Base-by-base conservation (phyloP, 2,888 invertebrate species). In the Drosophila differens region DNA sequence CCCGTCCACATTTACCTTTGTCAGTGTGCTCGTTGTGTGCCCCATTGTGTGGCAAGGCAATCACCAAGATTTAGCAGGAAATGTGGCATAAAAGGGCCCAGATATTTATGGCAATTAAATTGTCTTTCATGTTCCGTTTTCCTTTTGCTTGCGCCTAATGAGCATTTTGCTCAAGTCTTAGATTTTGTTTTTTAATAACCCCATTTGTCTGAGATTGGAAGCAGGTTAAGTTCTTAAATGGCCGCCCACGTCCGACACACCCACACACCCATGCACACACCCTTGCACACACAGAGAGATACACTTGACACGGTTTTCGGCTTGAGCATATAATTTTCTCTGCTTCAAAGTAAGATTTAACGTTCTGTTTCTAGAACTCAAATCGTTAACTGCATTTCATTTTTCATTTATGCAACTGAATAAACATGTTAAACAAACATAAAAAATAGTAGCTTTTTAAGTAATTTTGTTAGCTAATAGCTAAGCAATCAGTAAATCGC, bases 51-150 rank as follows among this genome's bases (percentile, higher is more conserved):
- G 16, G 64, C 59, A 85, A 61, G 61, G 71, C 73, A 80, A 80
- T 61, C 63, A 77, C 57, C 30, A 74, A 76, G 83, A 73, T 73
- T 83, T 77, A 68, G 16, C 25, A 61, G 64, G 47, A 65, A 66
- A 65, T 53, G 73, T 67, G 44, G 62, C 73, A 64, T 66, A 47
- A 70, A 61, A 65, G 64, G 54, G 53, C 51, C 71, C 61, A 74
- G 25, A 47, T 72, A 83, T 78, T 88, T 81, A 83, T 81, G 76
- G 82, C 89, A 89, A 85, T 89, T 89, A 83, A 77, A 77, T 74
- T 74, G 83, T 80, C 80, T 82, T 82, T 82, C 63, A 73, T 75
- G 62, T 70, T 52, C 51, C 58, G 33, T 35, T 70, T 47, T 64
- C 61, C 72, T 79, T 82, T 69, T 74, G 28, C 30, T 57, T 28